phyloP scores from a whole-genome alignment of 1,140 invertebrate species.

The Neodiprion fabricii region DNA sequence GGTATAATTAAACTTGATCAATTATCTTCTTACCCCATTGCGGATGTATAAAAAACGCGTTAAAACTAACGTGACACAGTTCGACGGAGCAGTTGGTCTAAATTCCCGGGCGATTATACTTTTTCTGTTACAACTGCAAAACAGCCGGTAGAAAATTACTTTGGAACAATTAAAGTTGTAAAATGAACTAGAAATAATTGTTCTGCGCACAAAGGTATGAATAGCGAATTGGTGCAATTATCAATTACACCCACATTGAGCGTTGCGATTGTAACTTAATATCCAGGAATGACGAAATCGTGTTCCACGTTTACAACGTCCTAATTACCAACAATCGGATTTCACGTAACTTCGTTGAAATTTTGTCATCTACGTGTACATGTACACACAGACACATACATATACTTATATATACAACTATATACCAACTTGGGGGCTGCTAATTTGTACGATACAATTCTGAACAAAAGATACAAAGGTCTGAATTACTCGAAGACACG shows the following conservation, averaged over 20 bases:
- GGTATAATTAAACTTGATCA: constrained; percentile 54
- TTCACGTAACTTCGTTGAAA: too few relatives aligned
- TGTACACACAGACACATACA: too few relatives aligned
- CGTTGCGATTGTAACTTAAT: too few relatives aligned
- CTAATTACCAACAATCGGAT: too few relatives aligned
- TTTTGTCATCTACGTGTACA: too few relatives aligned
- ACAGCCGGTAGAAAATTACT: background rate
- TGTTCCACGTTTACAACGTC: too few relatives aligned
- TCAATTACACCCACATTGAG: too few relatives aligned
- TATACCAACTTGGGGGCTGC: too few relatives aligned
- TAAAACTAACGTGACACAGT: constrained; percentile 3
- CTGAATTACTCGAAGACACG: background rate
- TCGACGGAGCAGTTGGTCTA: background rate
- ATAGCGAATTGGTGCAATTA: too few relatives aligned
- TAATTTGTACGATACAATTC: background rate
- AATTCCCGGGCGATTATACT: background rate
- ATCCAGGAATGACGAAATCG: too few relatives aligned
- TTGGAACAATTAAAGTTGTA: background rate
- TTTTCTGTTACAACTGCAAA: background rate
- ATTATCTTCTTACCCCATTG: background rate
- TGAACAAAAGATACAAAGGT: background rate
- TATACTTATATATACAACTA: too few relatives aligned
- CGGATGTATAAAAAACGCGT: background rate
- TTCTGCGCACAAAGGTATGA: too few relatives aligned
- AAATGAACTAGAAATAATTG: background rate